phyloP scores from a whole-genome alignment of 2,888 invertebrate species.

The Drosophila kuntzei region DNA sequence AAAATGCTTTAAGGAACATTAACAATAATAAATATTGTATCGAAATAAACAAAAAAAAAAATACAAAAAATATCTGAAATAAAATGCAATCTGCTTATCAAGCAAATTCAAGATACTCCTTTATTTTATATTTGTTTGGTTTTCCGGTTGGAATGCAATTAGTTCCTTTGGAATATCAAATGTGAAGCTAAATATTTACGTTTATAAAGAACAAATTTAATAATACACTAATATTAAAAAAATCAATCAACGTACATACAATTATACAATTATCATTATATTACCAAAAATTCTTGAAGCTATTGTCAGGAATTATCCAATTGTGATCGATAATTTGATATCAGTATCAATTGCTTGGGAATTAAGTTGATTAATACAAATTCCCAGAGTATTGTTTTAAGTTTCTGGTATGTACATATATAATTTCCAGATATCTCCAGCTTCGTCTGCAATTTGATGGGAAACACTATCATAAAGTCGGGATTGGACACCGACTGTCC shows the following conservation, averaged over 20 bases:
- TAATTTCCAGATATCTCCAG: constrained; percentile 29
- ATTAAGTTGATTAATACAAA: background rate
- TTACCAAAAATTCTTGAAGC: background rate
- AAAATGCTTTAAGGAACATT: too few species aligned
- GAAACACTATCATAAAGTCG: background rate
- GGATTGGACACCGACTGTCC: constrained; percentile 9
- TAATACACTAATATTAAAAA: background rate
- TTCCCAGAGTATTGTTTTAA: background rate
- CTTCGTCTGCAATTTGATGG: constrained; percentile 6
- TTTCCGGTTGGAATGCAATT: too few species aligned
- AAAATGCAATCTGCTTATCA: background rate
- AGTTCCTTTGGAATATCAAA: background rate
- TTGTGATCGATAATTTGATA: background rate
- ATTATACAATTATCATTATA: background rate
- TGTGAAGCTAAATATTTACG: background rate
- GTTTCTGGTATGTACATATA: background rate
- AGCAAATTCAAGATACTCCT: background rate
- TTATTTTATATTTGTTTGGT: background rate
- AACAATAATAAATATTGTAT: too few species aligned
- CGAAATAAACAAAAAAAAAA: too few species aligned
- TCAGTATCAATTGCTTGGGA: background rate
- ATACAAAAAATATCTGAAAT: too few species aligned
- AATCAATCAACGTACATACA: background rate
- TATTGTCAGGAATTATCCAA: background rate
- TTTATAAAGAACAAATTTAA: background rate